Percentiles rank a stretch among this genome's conserved stretches.
These are phyloP conservation scores for Paradoxurus hermaphroditus DNA, from an alignment of 2,113 vertebrate genomes.

Conservation along the genomic window DNA sequence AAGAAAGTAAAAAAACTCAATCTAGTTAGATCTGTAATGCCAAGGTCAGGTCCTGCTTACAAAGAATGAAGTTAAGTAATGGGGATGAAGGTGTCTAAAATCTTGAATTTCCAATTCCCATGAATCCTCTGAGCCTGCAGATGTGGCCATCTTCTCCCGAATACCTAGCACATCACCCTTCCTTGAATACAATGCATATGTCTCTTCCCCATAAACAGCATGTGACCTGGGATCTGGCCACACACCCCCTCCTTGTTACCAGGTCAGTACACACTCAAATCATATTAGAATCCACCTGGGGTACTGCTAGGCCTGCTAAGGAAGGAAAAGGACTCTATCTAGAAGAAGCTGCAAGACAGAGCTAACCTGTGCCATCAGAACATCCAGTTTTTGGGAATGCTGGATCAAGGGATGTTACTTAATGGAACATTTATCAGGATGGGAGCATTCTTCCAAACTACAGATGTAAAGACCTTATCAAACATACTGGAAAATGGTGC, in stretches of 20 bases:
- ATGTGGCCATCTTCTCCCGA: neutral
- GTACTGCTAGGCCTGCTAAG: neutral
- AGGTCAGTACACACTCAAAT: neutral
- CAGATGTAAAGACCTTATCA: neutral
- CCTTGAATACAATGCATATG: neutral
- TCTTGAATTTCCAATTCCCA: neutral
- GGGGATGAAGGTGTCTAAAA: neutral
- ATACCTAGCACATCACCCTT: neutral
- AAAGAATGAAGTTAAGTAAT: neutral
- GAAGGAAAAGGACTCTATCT: neutral
- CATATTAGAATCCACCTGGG: neutral
- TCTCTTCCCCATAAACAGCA: neutral
- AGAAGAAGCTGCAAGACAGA: neutral
- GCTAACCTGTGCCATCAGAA: neutral
- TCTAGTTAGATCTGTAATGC: neutral
- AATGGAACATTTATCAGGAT: neutral
- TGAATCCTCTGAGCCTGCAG: neutral
- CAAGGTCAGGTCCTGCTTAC: neutral
- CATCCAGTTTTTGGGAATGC: neutral
- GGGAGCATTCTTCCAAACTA: neutral
- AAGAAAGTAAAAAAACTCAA: neutral
- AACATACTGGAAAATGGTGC: neutral
- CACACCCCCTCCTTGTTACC: neutral
- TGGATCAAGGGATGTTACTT: neutral
- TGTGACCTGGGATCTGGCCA: neutral